Evolutionary conservation across 2,888 invertebrate species (phyloP), one percentile per base, ranked within the genome.

Genomic region (Drosophila demipolita): DNA sequence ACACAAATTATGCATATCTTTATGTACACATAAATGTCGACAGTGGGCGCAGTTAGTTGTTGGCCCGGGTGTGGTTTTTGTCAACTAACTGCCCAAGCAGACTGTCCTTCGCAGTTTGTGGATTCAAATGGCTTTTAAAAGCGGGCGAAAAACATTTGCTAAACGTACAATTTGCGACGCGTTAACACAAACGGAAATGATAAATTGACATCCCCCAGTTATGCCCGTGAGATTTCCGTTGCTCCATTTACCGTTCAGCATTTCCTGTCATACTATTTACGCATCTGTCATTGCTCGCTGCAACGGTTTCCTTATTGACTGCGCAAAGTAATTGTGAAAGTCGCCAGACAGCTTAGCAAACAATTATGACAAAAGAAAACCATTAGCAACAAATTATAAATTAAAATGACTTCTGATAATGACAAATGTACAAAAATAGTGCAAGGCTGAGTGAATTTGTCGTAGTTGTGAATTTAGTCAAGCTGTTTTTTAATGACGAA

Each of bases 161-260:
- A 55, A 78, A 69, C 68, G 65, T 67, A 65, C 80, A 74, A 83
- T 87, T 87, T 83, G 80, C 83, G 66, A 73, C 76, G 76, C 87
- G 75, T 83, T 69, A 60, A 70, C 63, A 45, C 29, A 67, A 84
- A 64, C 71, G 86, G 90, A 88, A 89, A 86, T 88, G 90, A 90
- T 88, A 90, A 88, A 90, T 87, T 88, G 88, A 80, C 83, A 79
- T 83, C 79, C 76, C 65, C 64, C 59, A 69, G 57, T 67, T 74
- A 60, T 72, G 57, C 54, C 71, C 65, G 58, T 64, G 60, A 71
- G 73, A 76, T 81, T 74, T 81, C 78, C 75, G 80, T 62, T 68
- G 57, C 62, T 53, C 54, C 63, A 71, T 61, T 65, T 63, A 61
- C 80, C 61, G 59, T 70, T 75, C 62, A 52, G 36, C 72, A 66